Conservation (phyloP, 1,140 invertebrate species). For the Mamestra configurata region DNA sequence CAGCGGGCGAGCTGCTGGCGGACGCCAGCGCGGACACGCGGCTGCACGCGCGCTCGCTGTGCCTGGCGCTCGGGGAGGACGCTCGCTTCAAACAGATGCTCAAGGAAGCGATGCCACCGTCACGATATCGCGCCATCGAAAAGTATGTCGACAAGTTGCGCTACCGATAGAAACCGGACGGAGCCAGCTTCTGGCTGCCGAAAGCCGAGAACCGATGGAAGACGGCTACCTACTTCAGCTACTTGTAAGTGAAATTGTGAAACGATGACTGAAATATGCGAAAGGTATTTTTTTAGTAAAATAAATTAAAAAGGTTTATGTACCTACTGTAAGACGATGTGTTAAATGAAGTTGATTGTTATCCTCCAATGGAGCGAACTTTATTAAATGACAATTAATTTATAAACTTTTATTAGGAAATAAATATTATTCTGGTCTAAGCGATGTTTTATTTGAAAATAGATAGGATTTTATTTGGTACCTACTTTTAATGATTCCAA, state of each 20-base stretch:
- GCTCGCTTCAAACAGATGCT: slow-evolving; percentile 90
- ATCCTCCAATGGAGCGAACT: slow-evolving; percentile 70
- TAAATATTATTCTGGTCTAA: slow-evolving; percentile 47
- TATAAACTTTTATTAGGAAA: slow-evolving; percentile 63
- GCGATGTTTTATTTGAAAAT: slow-evolving; percentile 2
- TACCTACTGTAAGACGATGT: slow-evolving; percentile 14
- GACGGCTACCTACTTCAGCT: background rate
- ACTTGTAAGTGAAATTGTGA: slow-evolving; percentile 35
- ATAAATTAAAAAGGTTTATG: slow-evolving; percentile 21
- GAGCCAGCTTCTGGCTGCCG: background rate
- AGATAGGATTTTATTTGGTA: too few relatives aligned
- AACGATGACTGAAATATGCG: slow-evolving; percentile 73
- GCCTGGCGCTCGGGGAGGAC: slow-evolving; percentile 90
- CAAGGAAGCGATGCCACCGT: slow-evolving; percentile 90
- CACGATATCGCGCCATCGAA: slow-evolving; percentile 90
- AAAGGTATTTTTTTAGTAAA: slow-evolving; percentile 78
- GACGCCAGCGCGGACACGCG: slow-evolving; percentile 96
- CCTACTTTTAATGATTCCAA: too few relatives aligned
- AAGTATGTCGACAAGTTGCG: slow-evolving; percentile 87
- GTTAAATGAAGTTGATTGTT: slow-evolving; percentile 59
- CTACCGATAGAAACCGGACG: slow-evolving; percentile 62
- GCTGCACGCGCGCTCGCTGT: slow-evolving; percentile 91
- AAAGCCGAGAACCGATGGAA: background rate
- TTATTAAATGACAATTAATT: slow-evolving; percentile 52
- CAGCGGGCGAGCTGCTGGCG: slow-evolving; percentile 93